Evolutionary conservation across 1,140 invertebrate species (phyloP).

Genomic region (Saccostrea glomerata): DNA sequence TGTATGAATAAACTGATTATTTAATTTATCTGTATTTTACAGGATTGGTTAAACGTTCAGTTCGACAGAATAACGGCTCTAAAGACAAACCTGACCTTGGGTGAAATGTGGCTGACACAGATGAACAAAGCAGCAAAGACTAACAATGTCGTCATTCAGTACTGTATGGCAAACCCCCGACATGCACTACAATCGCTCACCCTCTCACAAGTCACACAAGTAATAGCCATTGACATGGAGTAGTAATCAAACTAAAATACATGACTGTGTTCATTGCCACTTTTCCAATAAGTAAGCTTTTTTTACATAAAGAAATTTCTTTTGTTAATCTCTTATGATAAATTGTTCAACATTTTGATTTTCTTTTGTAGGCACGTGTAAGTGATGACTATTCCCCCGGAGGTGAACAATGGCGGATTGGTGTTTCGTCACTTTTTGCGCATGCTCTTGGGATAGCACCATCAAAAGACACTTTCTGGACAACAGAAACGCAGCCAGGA

Average conservation of each 20-base stretch:
- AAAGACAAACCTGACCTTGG: slow-evolving; percentile 59
- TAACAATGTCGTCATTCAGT: slow-evolving; percentile 64
- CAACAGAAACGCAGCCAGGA: slow-evolving; percentile 69
- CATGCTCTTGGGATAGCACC: slow-evolving; percentile 72
- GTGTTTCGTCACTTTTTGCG: slow-evolving; percentile 72
- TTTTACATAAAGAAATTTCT: too few species aligned
- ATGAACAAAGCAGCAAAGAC: slow-evolving; percentile 65
- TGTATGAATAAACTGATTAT: not conserved
- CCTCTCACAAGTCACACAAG: slow-evolving; percentile 69
- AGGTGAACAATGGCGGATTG: slow-evolving; percentile 72
- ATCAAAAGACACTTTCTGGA: slow-evolving; percentile 76
- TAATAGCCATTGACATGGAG: slow-evolving; percentile 2
- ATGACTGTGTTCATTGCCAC: too few species aligned
- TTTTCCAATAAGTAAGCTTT: too few species aligned
- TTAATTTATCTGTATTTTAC: not conserved
- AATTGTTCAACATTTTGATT: not conserved
- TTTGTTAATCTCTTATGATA: too few species aligned
- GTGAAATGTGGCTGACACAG: slow-evolving; percentile 54
- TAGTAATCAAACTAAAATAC: too few species aligned
- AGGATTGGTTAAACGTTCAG: slow-evolving; percentile 60
- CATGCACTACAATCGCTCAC: slow-evolving; percentile 64
- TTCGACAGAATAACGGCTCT: slow-evolving; percentile 40
- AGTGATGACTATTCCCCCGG: slow-evolving; percentile 32
- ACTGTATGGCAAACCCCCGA: slow-evolving; percentile 63
- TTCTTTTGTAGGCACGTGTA: slow-evolving; percentile 10